Conservation (phyloP, 2,888 invertebrate species). For the Pristionchus japonicus region DNA sequence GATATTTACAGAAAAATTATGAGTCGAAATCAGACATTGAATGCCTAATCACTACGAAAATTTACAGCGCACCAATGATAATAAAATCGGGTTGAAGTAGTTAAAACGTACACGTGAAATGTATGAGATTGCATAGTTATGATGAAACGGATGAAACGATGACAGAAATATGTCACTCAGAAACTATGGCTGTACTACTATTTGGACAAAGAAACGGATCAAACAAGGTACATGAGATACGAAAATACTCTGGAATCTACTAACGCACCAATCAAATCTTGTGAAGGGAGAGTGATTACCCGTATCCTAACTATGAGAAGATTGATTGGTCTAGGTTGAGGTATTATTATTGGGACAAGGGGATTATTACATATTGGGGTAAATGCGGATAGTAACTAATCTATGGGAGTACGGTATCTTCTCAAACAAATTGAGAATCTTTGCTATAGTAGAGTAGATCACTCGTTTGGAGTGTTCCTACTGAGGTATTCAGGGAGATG, state of each 20-base stretch:
- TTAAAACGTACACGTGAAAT: slow-evolving; percentile 31
- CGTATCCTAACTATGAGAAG: neutral
- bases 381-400: neutral
- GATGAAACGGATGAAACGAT: slow-evolving; percentile 25
- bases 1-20: slow-evolving; percentile 38
- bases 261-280: slow-evolving; percentile 17
- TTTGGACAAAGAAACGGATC: neutral
- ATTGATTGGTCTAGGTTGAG: slow-evolving; percentile 6
- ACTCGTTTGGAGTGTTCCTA: neutral
- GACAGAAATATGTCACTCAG: neutral
- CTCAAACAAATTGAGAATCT: slow-evolving; percentile 43
- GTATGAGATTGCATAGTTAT: slow-evolving; percentile 37
- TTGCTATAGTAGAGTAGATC: slow-evolving; percentile 40
- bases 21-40: neutral
- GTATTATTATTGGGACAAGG: neutral
- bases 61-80: neutral
- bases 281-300: slow-evolving; percentile 1
- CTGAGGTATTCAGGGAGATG: neutral
- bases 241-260: slow-evolving; percentile 30
- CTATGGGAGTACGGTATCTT: neutral
- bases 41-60: neutral
- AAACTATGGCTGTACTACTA: neutral
- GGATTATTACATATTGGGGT: slow-evolving; percentile 2
- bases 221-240: neutral
- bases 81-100: neutral